Evolutionary conservation across 2,888 invertebrate genomes (phyloP).

Genomic region (Lapara coniferarum): DNA sequence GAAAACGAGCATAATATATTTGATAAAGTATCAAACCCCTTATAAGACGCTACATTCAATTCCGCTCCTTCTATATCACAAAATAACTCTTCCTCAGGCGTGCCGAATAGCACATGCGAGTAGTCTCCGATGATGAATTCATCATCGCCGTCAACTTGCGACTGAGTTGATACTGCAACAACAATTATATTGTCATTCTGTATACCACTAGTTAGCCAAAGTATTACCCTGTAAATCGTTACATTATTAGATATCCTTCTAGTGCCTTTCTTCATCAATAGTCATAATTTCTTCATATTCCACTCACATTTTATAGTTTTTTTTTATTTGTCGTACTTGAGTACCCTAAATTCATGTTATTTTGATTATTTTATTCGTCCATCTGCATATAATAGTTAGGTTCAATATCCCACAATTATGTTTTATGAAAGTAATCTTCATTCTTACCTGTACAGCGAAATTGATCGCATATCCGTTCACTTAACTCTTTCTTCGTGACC

Average conservation of each 20-base stretch:
- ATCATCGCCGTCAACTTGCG: constrained; percentile 7
- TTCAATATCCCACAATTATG: neutral
- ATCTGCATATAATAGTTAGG: too few relatives aligned
- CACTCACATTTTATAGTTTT: too few relatives aligned
- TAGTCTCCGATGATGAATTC: constrained; percentile 30
- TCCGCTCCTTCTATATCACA: constrained; percentile 34
- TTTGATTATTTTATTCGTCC: too few relatives aligned
- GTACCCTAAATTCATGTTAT: too few relatives aligned
- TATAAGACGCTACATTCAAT: constrained; percentile 28
- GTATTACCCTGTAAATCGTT: neutral
- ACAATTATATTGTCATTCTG: neutral
- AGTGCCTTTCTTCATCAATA: too few relatives aligned
- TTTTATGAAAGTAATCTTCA: neutral
- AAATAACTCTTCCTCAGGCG: constrained; percentile 13
- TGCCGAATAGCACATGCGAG: constrained; percentile 30
- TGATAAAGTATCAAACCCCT: constrained; percentile 6
- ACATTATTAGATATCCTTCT: too few relatives aligned
- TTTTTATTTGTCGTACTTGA: too few relatives aligned
- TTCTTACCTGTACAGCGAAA: constrained; percentile 9
- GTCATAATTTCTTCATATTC: too few relatives aligned
- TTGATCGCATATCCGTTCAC: constrained; percentile 15
- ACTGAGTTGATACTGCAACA: constrained; percentile 24
- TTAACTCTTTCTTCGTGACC: neutral
- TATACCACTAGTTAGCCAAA: too few relatives aligned
- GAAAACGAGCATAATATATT: too few relatives aligned